Percentiles rank a stretch among this genome's conserved stretches.
Conservation (phyloP, 2,113 vertebrate genomes). For the Aythya baeri region DNA sequence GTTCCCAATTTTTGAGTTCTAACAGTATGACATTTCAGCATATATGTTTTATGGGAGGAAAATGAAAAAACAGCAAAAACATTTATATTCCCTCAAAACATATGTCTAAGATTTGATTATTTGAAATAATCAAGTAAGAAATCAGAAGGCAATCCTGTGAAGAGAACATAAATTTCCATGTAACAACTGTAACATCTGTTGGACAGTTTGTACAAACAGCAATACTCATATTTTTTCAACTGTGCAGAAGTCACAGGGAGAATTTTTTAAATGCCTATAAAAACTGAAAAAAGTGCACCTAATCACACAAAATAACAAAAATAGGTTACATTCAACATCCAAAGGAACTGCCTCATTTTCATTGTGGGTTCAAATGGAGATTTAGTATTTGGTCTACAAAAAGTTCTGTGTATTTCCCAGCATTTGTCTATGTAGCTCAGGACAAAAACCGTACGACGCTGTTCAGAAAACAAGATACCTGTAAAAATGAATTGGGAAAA, state of each 20-base stretch:
- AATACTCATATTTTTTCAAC: background rate
- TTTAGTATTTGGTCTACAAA: conserved; percentile 28
- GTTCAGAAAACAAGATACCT: conserved; percentile 83
- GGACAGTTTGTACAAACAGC: background rate
- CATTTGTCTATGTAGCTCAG: conserved; percentile 75
- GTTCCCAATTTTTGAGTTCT: background rate
- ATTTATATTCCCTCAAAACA: background rate
- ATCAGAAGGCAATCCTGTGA: background rate
- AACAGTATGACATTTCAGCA: background rate
- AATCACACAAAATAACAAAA: background rate
- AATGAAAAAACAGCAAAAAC: background rate
- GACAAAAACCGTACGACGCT: conserved; percentile 36
- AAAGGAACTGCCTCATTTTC: conserved; percentile 86
- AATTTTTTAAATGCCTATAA: background rate
- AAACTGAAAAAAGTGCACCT: background rate
- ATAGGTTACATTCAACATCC: conserved; percentile 84
- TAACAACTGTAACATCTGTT: background rate
- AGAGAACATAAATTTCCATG: background rate
- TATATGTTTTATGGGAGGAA: background rate
- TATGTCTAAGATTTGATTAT: background rate
- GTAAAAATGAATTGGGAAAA: background rate
- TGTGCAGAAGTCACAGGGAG: background rate
- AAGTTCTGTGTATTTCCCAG: conserved; percentile 81
- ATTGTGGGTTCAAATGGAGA: conserved; percentile 73
- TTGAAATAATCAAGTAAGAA: background rate